Percentiles rank a stretch among this genome's conserved stretches.
Evolutionary conservation across 1,140 invertebrate genomes (phyloP).

Genomic region (Orius insidiosus): DNA sequence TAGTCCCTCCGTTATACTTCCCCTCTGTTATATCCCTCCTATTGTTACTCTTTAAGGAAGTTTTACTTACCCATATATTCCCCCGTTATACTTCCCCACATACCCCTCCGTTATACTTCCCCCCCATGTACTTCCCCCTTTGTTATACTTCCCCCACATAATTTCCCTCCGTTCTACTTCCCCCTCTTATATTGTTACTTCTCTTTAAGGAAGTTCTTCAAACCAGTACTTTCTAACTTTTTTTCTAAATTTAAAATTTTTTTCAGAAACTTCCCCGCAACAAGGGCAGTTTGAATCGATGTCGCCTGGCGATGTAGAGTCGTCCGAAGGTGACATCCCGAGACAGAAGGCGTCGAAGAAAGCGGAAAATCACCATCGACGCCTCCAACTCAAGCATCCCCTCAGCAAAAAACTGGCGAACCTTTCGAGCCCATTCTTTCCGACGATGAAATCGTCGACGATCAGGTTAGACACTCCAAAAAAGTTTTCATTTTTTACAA

Average conservation of each 20-base stretch:
- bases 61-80: too few species aligned
- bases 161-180: too few species aligned
- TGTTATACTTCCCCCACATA: too few species aligned
- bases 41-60: too few species aligned
- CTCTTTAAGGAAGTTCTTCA: not conserved
- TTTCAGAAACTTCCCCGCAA: slow-evolving; percentile 14
- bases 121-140: too few species aligned
- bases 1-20: too few species aligned
- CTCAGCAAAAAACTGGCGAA: slow-evolving; percentile 26
- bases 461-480: slow-evolving; percentile 24
- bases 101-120: too few species aligned
- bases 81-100: too few species aligned
- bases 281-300: slow-evolving; percentile 22
- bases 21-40: too few species aligned
- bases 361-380: slow-evolving; percentile 23
- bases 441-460: slow-evolving; percentile 69
- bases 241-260: not conserved
- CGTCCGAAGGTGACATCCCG: slow-evolving; percentile 26
- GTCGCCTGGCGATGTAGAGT: slow-evolving; percentile 27
- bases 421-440: slow-evolving; percentile 73
- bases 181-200: too few species aligned
- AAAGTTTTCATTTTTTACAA: slow-evolving; percentile 16
- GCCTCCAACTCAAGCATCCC: slow-evolving; percentile 17
- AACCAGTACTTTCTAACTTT: too few species aligned
- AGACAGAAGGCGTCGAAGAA: slow-evolving; percentile 18